These are phyloP conservation scores for Brachypodius melanocephalos DNA, from an alignment of 2,113 vertebrate species.

Conservation along the genomic window DNA sequence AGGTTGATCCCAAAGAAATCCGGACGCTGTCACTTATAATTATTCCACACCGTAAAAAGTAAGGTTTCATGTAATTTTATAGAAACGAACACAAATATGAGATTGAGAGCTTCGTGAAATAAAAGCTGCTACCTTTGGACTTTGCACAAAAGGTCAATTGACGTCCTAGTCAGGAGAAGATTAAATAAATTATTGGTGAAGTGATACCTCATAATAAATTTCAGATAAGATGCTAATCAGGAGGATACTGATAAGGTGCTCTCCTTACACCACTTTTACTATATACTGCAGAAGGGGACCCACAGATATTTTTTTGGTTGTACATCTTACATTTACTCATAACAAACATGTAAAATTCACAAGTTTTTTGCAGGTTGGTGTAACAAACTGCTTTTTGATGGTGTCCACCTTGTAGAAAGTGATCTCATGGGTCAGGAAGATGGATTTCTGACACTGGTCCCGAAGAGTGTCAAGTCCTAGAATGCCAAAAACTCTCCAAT, in stretches of 20 bases:
- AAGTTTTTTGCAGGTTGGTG: not conserved
- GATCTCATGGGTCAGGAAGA: slow-evolving; percentile 76
- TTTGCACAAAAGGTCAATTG: not conserved
- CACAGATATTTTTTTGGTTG: not conserved
- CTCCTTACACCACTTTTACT: not conserved
- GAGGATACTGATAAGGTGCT: not conserved
- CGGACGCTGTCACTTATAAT: accelerated
- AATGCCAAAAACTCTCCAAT: slow-evolving; percentile 73
- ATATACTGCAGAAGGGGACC: not conserved
- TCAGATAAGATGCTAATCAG: not conserved
- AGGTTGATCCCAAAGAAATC: not conserved
- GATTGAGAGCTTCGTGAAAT: not conserved
- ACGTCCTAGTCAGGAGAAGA: not conserved
- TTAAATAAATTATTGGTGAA: not conserved
- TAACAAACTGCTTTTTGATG: not conserved
- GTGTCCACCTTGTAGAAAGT: slow-evolving; percentile 75
- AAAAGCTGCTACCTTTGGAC: not conserved
- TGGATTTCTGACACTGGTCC: slow-evolving; percentile 55
- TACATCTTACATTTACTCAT: not conserved
- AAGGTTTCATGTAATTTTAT: not conserved
- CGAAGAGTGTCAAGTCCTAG: slow-evolving; percentile 75
- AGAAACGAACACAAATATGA: not conserved
- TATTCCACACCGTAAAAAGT: not conserved
- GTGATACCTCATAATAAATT: not conserved
- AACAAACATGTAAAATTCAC: not conserved